phyloP scores from a whole-genome alignment of 2,888 invertebrate genomes.

The Xylota sylvarum region DNA sequence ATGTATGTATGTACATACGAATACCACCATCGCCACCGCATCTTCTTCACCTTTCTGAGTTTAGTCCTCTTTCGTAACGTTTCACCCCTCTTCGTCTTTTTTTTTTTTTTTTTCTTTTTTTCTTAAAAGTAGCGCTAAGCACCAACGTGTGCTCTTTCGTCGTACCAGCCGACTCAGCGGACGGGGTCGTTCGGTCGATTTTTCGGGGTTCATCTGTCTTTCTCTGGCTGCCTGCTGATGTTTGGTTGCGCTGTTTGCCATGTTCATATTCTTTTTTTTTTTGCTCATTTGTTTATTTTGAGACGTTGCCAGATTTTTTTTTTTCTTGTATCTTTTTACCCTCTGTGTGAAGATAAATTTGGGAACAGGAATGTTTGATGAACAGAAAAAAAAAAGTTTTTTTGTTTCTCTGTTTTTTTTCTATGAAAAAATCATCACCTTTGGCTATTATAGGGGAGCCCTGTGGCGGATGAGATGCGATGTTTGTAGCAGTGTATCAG shows the following conservation, averaged over 20 bases:
- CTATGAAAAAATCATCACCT: conserved; percentile 63
- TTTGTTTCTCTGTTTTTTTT: conserved; percentile 38
- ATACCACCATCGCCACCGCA: conserved; percentile 56
- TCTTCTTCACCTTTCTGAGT: conserved; percentile 57
- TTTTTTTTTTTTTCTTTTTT: conserved; percentile 35
- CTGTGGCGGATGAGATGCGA: conserved; percentile 47
- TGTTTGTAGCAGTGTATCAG: conserved; percentile 44
- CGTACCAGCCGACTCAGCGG: conserved; percentile 71
- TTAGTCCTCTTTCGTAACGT: conserved; percentile 30
- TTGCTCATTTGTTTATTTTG: conserved; percentile 71
- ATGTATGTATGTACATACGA: no score
- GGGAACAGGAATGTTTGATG: conserved; percentile 68
- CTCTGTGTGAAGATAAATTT: conserved; percentile 60
- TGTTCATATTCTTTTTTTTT: conserved; percentile 56
- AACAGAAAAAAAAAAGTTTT: conserved; percentile 24
- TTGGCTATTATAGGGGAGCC: conserved; percentile 48
- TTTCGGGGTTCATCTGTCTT: conserved; percentile 71
- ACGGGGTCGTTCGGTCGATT: conserved; percentile 76
- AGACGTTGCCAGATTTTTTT: conserved; percentile 74
- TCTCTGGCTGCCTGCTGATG: conserved; percentile 59
- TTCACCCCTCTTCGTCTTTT: conserved; percentile 42
- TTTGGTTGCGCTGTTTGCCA: conserved; percentile 66
- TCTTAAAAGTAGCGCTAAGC: conserved; percentile 49
- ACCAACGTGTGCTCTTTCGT: conserved; percentile 63
- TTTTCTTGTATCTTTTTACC: conserved; percentile 19